phyloP scores from a whole-genome alignment of 2,888 invertebrate species.

The Cerastis rubricosa region DNA sequence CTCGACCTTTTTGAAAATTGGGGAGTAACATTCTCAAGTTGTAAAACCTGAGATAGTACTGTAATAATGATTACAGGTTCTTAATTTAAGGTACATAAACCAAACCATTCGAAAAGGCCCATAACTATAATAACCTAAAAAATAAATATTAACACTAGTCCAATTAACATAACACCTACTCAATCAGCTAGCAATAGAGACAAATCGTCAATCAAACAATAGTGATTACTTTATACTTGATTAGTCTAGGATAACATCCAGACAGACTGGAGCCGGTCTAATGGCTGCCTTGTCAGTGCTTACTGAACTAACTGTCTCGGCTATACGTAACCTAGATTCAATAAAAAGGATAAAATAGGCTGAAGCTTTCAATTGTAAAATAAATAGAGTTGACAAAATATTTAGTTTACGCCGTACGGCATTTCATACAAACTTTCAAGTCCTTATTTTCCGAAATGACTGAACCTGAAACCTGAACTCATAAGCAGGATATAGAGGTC shows the following conservation, averaged over 20 bases:
- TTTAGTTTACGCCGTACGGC: too few relatives aligned
- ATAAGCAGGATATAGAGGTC: too few relatives aligned
- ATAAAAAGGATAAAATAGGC: conserved; percentile 12
- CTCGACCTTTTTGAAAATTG: background rate
- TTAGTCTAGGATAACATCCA: background rate
- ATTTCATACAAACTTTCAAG: too few relatives aligned
- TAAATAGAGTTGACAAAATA: background rate
- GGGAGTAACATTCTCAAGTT: too few relatives aligned
- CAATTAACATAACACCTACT: background rate
- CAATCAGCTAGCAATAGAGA: conserved; percentile 8
- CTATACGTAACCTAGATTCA: conserved; percentile 22
- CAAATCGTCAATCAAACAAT: conserved; percentile 16
- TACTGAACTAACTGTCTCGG: background rate
- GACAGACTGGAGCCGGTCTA: background rate
- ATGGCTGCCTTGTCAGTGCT: conserved; percentile 8
- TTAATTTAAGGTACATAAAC: background rate
- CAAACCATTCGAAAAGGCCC: background rate
- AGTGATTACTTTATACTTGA: conserved; percentile 4
- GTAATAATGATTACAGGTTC: background rate
- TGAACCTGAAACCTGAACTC: too few relatives aligned
- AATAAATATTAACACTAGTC: background rate
- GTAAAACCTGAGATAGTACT: background rate
- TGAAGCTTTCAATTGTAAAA: background rate
- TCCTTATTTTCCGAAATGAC: too few relatives aligned
- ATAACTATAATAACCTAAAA: background rate